phyloP scores from a whole-genome alignment of 1,140 invertebrate species.

The Melipona quadrifasciata region DNA sequence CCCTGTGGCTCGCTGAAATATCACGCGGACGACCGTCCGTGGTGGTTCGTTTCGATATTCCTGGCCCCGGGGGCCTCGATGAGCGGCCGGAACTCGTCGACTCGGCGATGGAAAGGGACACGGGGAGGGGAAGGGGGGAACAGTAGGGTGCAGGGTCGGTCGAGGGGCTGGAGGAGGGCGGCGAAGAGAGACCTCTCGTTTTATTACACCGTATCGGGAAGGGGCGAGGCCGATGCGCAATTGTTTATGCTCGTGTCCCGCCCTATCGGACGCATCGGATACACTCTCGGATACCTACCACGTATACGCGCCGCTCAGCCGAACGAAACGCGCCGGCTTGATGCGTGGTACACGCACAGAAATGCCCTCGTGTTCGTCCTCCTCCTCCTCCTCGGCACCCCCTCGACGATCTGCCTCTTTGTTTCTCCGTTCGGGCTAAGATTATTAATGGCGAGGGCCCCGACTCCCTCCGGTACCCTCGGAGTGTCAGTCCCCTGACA shows the following conservation, averaged over 20 bases:
- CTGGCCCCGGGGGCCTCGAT: slow-evolving; percentile 59
- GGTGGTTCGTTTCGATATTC: slow-evolving; percentile 73
- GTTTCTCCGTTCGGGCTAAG: slow-evolving; percentile 69
- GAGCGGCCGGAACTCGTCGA: slow-evolving; percentile 49
- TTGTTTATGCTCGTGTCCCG: slow-evolving; percentile 81
- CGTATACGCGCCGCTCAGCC: slow-evolving; percentile 57
- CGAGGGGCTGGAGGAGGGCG: slow-evolving; percentile 31
- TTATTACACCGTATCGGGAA: slow-evolving; percentile 76
- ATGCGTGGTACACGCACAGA: slow-evolving; percentile 35
- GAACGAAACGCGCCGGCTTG: slow-evolving; percentile 33
- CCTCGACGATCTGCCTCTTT: slow-evolving; percentile 49
- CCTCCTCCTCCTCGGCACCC: slow-evolving; percentile 5
- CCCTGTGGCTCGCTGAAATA: slow-evolving; percentile 72
- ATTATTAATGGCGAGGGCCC: slow-evolving; percentile 71
- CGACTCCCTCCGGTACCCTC: slow-evolving; percentile 43
- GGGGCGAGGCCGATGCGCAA: slow-evolving; percentile 79
- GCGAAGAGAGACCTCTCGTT: slow-evolving; percentile 69
- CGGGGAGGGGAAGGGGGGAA: slow-evolving; percentile 36
- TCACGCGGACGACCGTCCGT: slow-evolving; percentile 52
- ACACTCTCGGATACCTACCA: slow-evolving; percentile 71
- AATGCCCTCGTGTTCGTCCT: slow-evolving; percentile 38
- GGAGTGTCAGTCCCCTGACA: slow-evolving; percentile 67
- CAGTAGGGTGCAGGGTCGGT: slow-evolving; percentile 12
- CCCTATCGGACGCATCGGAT: slow-evolving; percentile 79
- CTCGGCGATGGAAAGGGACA: too few species aligned